Evolutionary conservation across 2,888 invertebrate species (phyloP).

Genomic region (Tridacna crocea): DNA sequence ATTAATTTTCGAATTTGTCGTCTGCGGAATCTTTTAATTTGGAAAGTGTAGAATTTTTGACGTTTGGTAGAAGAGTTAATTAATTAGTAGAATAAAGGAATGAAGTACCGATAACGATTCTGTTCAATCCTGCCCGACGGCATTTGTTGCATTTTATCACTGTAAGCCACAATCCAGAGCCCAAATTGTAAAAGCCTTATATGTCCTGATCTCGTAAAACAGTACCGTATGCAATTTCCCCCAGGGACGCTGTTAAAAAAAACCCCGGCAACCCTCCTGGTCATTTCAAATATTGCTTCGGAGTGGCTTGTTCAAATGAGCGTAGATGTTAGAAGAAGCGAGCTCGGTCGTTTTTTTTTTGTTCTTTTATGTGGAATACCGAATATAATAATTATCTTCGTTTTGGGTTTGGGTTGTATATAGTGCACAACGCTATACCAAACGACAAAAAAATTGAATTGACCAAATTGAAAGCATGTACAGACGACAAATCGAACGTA

Average conservation of each 20-base stretch:
- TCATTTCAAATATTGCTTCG: background rate
- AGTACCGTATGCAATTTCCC: background rate
- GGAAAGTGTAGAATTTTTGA: no score
- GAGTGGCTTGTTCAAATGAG: background rate
- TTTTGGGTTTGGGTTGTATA: no score
- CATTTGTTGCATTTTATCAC: constrained; percentile 9
- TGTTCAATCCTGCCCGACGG: constrained; percentile 3
- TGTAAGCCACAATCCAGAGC: constrained; percentile 19
- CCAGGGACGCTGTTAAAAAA: constrained; percentile 8
- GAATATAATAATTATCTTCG: no score
- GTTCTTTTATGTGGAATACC: no score
- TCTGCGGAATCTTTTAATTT: no score
- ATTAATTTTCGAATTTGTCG: no score
- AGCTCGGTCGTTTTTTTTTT: background rate
- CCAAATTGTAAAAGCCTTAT: constrained; percentile 21
- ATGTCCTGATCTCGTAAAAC: constrained; percentile 2
- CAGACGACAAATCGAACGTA: no score
- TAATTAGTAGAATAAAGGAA: constrained; percentile 28
- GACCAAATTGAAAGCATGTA: no score
- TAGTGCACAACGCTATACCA: no score
- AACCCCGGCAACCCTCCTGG: background rate
- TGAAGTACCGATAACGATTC: background rate
- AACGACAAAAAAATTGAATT: no score
- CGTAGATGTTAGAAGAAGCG: background rate
- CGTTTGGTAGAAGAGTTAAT: constrained; percentile 11